A percentile compares a stretch with the other conserved stretches of the same genome.
Conservation (phyloP, 2,113 vertebrate species). For the Hippocampus guttulatus region DNA sequence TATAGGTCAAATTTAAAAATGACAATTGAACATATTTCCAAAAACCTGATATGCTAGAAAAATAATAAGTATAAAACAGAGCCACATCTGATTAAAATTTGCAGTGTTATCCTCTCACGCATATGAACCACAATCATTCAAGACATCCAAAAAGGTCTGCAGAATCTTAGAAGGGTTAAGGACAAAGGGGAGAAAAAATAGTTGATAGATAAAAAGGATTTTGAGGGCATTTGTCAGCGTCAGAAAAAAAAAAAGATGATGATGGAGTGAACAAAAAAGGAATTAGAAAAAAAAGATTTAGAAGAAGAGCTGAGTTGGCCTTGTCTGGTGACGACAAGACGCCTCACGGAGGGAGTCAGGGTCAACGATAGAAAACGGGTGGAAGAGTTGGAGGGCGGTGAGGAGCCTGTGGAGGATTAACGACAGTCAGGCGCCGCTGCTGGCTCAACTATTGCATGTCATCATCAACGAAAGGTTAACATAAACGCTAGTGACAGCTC, state of each 20-base stretch:
- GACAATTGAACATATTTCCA: no score
- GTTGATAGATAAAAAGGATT: not conserved
- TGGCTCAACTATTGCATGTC: constrained; percentile 67
- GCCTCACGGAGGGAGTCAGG: constrained; percentile 1
- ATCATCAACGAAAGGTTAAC: constrained; percentile 68
- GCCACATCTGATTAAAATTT: no score
- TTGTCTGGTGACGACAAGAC: not conserved
- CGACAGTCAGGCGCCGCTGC: constrained; percentile 47
- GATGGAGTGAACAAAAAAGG: not conserved
- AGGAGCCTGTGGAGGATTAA: constrained; percentile 33
- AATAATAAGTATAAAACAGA: no score
- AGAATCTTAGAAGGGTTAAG: not conserved
- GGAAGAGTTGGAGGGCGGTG: constrained; percentile 9
- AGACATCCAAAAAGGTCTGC: not conserved
- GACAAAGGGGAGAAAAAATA: not conserved
- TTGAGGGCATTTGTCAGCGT: not conserved
- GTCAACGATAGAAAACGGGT: constrained; percentile 15
- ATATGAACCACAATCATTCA: no score
- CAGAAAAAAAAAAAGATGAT: not conserved
- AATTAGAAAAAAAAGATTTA: not conserved
- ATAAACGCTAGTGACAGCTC: constrained; percentile 67
- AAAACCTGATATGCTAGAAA: no score
- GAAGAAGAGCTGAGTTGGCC: not conserved
- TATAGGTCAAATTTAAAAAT: no score
- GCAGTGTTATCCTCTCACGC: no score